A percentile compares a stretch with the other conserved stretches of the same genome.
Conservation (phyloP, 2,797 vertebrate genomes). For the Falco novaeseelandiae region DNA sequence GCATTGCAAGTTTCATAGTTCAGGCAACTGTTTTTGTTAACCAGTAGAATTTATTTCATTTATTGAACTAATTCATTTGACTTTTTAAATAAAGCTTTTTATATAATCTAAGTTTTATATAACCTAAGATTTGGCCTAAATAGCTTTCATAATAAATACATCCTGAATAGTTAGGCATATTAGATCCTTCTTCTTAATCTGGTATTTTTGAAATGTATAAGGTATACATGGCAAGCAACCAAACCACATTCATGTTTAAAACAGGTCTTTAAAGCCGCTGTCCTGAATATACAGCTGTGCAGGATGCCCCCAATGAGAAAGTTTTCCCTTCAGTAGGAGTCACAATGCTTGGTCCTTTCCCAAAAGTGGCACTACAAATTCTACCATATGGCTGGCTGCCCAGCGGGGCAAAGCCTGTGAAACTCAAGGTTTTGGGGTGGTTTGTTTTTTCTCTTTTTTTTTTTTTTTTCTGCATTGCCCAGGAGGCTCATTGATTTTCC, state of each 20-base stretch:
- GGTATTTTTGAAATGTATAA: not conserved
- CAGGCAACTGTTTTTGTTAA: not conserved
- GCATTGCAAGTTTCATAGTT: not conserved
- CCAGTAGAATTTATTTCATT: not conserved
- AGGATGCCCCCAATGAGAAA: not conserved
- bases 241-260: not conserved
- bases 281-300: not conserved
- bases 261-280: not conserved
- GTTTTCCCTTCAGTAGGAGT: not conserved
- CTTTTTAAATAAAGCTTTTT: not conserved
- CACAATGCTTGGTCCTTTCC: not conserved
- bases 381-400: not conserved
- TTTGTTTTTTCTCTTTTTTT: not conserved
- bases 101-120: not conserved
- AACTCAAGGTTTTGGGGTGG: not conserved
- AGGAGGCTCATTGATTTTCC: conserved; percentile 5
- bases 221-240: not conserved
- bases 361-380: not conserved
- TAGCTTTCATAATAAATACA: not conserved
- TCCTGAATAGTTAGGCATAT: not conserved
- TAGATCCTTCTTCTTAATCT: not conserved
- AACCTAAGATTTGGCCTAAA: not conserved
- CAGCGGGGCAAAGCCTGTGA: not conserved
- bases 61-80: not conserved
- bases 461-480: not conserved